Percentiles rank a stretch among this genome's conserved stretches.
phyloP scores from a whole-genome alignment of 2,113 vertebrate genomes.

The Alligator mississippiensis region DNA sequence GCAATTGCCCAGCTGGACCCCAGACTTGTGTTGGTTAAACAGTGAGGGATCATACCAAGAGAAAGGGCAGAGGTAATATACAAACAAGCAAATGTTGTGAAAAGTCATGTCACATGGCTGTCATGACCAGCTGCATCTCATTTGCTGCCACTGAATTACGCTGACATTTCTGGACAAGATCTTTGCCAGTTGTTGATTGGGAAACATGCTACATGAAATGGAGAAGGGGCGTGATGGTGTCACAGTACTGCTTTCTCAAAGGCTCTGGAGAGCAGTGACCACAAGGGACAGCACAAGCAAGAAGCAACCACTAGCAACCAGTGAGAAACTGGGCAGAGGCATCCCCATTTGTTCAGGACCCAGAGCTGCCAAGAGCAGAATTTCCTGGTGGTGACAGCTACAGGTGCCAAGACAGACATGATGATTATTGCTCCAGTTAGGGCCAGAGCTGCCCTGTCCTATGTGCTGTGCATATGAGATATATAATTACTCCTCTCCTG shows the following conservation, averaged over 20 bases:
- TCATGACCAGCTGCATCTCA: not conserved
- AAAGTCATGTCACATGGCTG: not conserved
- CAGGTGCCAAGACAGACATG: not conserved
- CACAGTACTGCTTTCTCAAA: not conserved
- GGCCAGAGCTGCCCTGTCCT: not conserved
- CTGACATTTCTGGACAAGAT: not conserved
- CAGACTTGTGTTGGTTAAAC: not conserved
- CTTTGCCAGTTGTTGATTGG: not conserved
- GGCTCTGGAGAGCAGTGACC: not conserved
- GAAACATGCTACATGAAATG: not conserved
- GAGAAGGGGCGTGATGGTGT: not conserved
- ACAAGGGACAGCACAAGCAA: not conserved
- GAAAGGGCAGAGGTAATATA: not conserved
- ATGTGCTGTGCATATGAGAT: no score
- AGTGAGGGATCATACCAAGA: not conserved
- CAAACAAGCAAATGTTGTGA: not conserved
- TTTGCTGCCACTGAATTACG: fast-evolving
- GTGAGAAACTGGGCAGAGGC: not conserved
- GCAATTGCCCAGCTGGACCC: not conserved
- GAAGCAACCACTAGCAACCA: not conserved
- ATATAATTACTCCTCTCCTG: not conserved
- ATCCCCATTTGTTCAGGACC: not conserved
- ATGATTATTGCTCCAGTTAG: not conserved
- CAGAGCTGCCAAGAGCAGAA: not conserved
- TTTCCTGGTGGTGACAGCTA: not conserved